A percentile compares a stretch with the other conserved stretches of the same genome.
Evolutionary conservation across 2,888 invertebrate genomes (phyloP).

Genomic region (Phengaris arion): DNA sequence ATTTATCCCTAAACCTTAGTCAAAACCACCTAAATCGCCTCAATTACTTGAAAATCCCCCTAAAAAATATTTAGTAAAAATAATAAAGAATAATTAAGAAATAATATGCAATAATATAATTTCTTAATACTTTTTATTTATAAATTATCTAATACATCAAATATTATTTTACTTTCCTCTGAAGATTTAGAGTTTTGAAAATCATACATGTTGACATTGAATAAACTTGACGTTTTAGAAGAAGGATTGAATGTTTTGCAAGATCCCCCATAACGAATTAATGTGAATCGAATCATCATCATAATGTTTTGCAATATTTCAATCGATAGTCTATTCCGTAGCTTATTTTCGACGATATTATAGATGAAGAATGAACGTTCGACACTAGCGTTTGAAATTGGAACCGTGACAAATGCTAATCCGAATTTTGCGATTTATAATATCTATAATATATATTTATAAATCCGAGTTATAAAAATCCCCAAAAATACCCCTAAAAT

Average conservation of each 20-base stretch:
- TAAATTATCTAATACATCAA: conserved; percentile 14
- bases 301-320: conserved; percentile 34
- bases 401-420: conserved; percentile 33
- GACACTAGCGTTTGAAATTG: conserved; percentile 35
- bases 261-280: not conserved
- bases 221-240: not conserved
- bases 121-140: conserved; percentile 20
- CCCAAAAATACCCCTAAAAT: no score
- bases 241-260: not conserved
- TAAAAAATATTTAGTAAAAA: conserved; percentile 11
- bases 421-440: conserved; percentile 35
- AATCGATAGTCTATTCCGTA: conserved; percentile 35
- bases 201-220: not conserved
- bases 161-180: conserved; percentile 8
- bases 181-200: conserved; percentile 13
- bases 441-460: no score
- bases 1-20: no score
- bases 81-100: conserved; percentile 9
- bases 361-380: conserved; percentile 27
- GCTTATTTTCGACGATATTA: conserved; percentile 35
- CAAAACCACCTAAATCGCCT: no score
- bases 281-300: conserved; percentile 25
- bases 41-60: no score
- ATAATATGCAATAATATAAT: no score
- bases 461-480: no score